A percentile compares a stretch with the other conserved stretches of the same genome.
Conservation (phyloP, 2,797 vertebrate species). For the Sardinella longiceps region DNA sequence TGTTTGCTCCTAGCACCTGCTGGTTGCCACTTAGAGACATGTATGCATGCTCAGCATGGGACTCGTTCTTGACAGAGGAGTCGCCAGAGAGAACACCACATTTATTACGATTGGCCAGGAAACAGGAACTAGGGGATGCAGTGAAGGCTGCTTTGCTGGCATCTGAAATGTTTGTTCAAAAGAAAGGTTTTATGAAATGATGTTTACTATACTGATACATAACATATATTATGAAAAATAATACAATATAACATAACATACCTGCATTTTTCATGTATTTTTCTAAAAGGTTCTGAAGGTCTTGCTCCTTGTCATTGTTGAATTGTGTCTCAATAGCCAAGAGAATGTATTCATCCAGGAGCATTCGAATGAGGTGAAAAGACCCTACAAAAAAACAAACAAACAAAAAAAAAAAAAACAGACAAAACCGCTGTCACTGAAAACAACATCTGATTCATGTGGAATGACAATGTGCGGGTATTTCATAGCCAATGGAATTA, state of each 20-base stretch:
- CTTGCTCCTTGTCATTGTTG: constrained; percentile 98
- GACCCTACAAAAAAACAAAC: constrained; percentile 79
- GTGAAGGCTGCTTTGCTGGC: constrained; percentile 95
- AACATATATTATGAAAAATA: background rate
- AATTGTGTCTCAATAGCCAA: constrained; percentile 97
- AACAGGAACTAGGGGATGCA: constrained; percentile 97
- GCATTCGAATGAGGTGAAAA: constrained; percentile 97
- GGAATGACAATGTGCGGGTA: background rate
- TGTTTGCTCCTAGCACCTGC: constrained; percentile 65
- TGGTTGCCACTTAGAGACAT: constrained; percentile 77
- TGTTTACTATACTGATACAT: background rate
- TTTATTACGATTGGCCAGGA: constrained; percentile 95
- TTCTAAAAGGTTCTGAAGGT: constrained; percentile 94
- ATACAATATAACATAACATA: constrained; percentile 58
- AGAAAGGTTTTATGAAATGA: background rate
- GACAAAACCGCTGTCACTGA: background rate
- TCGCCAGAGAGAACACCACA: constrained; percentile 67
- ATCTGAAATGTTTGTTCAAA: constrained; percentile 73
- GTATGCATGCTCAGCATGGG: constrained; percentile 78
- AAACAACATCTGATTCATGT: background rate
- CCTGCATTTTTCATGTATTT: constrained; percentile 99
- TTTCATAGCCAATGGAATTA: background rate
- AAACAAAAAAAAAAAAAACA: constrained; percentile 37
- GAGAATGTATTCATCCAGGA: constrained; percentile 98
- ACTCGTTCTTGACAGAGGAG: constrained; percentile 89